Evolutionary conservation across 2,888 invertebrate species (phyloP), one percentile per base, ranked within the genome.

Genomic region (Leptodirus hochenwartii): DNA sequence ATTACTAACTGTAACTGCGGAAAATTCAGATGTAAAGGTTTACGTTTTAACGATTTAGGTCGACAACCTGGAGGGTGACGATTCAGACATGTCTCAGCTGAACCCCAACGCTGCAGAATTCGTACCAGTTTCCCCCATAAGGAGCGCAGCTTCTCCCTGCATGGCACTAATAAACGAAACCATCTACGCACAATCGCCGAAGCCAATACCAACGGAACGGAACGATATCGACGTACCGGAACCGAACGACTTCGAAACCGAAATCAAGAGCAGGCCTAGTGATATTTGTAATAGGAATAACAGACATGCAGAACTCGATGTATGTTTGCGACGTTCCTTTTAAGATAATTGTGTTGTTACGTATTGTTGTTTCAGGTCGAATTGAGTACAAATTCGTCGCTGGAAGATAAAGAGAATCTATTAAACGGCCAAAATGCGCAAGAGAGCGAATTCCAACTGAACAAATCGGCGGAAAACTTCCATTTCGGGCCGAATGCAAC

Each of bases 101-200:
- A 85, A 84, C 59, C 84, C 84, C 1, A 72, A 84, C 45, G 84
- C 84, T 11, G 75, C 76, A n/a, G 81, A 80, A 56, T 84, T 84
- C 53, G 65, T 84, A 34, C 81, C 82, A 4, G 55, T 63, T 4
- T 67, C 70, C 4, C 67, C 71, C 1, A 66, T 69, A 22, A 51
- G 58, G 2, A 56, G 10, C 10, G 57, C 58, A 14, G 55, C 58
- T 5, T 61, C 64, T 4, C 54, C 47, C 5, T 49, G 53, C 30
- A 35, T 45, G 29, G 39, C 45, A 6, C 34, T 55, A 17, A 39
- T 51, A 15, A 46, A 49, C 34, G 51, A 54, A 27, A 53, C 75
- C 25, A 56, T 76, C 22, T 15, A 36, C 27, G 66, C 76, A 1
- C 70, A 78, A 46, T 80, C 80, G 9, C 81, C 82, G 1, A 64